Conservation (phyloP, 1,140 invertebrate genomes). For the Papilio glaucus region DNA sequence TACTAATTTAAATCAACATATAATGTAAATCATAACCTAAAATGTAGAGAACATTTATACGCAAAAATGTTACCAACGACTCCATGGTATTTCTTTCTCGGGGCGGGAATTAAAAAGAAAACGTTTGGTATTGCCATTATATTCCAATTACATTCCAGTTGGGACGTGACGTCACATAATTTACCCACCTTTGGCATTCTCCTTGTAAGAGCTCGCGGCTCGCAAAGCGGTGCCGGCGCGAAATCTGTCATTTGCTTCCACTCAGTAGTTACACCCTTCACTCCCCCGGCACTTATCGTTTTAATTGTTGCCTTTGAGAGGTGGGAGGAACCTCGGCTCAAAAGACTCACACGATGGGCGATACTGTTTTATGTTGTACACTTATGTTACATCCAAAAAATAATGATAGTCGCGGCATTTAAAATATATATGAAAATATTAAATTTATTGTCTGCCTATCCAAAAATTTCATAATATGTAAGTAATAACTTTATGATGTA, state of each 20-base stretch:
- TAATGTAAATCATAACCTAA: not conserved
- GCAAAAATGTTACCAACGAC: slow-evolving; percentile 21
- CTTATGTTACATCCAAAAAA: slow-evolving; percentile 3
- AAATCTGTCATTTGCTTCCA: slow-evolving; percentile 67
- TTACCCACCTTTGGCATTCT: slow-evolving; percentile 55
- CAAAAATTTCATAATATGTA: too few species aligned
- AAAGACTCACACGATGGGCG: slow-evolving; percentile 51
- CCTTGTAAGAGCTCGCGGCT: slow-evolving; percentile 49
- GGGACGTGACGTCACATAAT: slow-evolving; percentile 65
- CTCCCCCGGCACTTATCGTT: slow-evolving; percentile 70
- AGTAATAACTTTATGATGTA: too few species aligned
- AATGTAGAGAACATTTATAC: not conserved
- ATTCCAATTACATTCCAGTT: slow-evolving; percentile 43
- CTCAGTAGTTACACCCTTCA: slow-evolving; percentile 70
- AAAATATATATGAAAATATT: not conserved
- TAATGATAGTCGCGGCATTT: not conserved
- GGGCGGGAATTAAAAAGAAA: slow-evolving; percentile 28
- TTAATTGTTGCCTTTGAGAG: slow-evolving; percentile 80
- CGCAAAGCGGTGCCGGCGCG: slow-evolving; percentile 36
- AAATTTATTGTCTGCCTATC: not conserved
- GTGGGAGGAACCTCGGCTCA: slow-evolving; percentile 72
- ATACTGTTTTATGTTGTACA: slow-evolving; percentile 2
- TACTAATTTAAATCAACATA: not conserved
- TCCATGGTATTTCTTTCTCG: slow-evolving; percentile 2
- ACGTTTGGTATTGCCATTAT: slow-evolving; percentile 40